These are phyloP conservation scores for Stictocephala bisonia DNA, from an alignment of 2,888 invertebrate species.

Conservation along the genomic window DNA sequence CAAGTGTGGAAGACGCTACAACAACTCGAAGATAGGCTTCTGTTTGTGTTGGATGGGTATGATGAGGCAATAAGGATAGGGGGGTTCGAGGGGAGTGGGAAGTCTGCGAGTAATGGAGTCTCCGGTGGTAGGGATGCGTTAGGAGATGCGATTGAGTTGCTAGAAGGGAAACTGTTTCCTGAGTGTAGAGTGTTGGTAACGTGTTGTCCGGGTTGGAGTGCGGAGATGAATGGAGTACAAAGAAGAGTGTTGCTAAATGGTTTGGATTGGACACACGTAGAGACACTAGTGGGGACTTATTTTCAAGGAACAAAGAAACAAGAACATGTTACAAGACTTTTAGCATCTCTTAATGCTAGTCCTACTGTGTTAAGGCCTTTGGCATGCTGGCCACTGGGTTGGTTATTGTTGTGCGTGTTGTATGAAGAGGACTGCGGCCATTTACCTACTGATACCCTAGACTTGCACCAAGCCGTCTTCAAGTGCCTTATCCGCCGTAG, in stretches of 20 bases:
- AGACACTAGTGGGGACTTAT: conserved; percentile 66
- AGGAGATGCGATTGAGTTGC: conserved; percentile 67
- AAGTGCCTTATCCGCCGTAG: conserved; percentile 66
- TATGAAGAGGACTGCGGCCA: conserved; percentile 66
- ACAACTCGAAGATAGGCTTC: conserved; percentile 66
- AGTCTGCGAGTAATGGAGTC: conserved; percentile 62
- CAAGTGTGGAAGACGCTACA: conserved; percentile 66
- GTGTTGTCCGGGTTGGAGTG: conserved; percentile 65
- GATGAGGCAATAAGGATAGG: conserved; percentile 65
- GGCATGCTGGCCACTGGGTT: conserved; percentile 68
- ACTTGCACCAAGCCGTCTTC: conserved; percentile 65
- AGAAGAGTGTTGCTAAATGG: conserved; percentile 67
- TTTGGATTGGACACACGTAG: conserved; percentile 67
- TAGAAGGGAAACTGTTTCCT: conserved; percentile 69
- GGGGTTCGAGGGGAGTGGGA: conserved; percentile 53
- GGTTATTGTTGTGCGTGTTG: conserved; percentile 67
- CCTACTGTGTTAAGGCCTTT: conserved; percentile 64
- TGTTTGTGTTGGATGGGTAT: conserved; percentile 69
- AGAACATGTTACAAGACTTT: conserved; percentile 60
- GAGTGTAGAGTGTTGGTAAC: conserved; percentile 67
- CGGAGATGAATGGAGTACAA: conserved; percentile 66
- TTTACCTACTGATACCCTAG: conserved; percentile 64
- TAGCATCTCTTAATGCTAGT: conserved; percentile 64
- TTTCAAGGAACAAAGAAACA: conserved; percentile 61
- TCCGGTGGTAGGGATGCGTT: conserved; percentile 63